Evolutionary conservation across 2,888 invertebrate genomes (phyloP).

Genomic region (Psylliodes chrysocephalus): DNA sequence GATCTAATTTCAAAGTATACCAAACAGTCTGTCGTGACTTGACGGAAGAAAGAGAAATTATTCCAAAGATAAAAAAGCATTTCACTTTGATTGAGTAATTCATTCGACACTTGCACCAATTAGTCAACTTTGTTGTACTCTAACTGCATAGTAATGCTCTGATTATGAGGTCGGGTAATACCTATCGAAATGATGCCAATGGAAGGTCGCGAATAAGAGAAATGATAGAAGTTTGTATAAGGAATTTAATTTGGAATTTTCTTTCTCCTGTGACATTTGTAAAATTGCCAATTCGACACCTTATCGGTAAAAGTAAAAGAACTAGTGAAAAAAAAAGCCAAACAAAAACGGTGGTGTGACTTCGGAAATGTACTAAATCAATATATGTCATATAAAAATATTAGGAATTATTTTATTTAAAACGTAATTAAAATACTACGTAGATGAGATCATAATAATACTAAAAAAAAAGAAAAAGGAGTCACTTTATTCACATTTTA

Average conservation of each 20-base stretch:
- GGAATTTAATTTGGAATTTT: not conserved
- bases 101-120: not conserved
- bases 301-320: too few species aligned
- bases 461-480: too few species aligned
- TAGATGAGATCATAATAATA: too few species aligned
- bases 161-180: not conserved
- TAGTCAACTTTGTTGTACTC: not conserved
- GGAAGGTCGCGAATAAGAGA: not conserved
- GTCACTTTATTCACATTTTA: too few species aligned
- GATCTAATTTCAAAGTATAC: not conserved
- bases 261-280: too few species aligned
- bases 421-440: too few species aligned
- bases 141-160: not conserved
- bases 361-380: too few species aligned
- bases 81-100: constrained; percentile 3
- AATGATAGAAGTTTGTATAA: not conserved
- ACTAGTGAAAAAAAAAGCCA: too few species aligned
- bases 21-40: not conserved
- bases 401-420: too few species aligned
- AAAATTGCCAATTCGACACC: too few species aligned
- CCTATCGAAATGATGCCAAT: not conserved
- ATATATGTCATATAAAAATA: too few species aligned
- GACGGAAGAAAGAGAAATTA: constrained; percentile 1
- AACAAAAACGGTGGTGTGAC: too few species aligned
- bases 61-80: not conserved